phyloP scores from a whole-genome alignment of 2,888 invertebrate species.

The Baronia brevicornis region DNA sequence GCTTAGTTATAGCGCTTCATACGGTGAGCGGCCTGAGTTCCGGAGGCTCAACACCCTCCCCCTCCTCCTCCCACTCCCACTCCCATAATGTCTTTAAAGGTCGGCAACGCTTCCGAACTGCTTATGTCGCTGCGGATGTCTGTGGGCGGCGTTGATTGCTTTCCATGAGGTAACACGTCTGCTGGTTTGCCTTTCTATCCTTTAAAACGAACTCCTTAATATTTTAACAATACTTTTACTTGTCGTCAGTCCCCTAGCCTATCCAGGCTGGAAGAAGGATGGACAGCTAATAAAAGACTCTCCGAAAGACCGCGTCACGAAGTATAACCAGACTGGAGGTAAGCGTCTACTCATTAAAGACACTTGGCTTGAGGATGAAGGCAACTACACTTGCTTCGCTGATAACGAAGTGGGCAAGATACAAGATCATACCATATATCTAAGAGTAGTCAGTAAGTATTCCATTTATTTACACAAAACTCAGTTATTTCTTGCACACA shows the following conservation, averaged over 20 bases:
- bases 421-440: constrained; percentile 36
- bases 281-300: constrained; percentile 37
- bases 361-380: constrained; percentile 39
- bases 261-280: constrained; percentile 51
- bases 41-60: no score
- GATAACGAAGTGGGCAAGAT: constrained; percentile 43
- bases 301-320: constrained; percentile 41
- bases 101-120: no score
- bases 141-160: no score
- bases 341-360: constrained; percentile 50
- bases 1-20: no score
- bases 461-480: no score
- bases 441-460: constrained; percentile 50
- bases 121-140: no score
- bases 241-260: constrained; percentile 42
- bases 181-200: background rate
- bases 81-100: no score
- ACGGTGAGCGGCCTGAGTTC: no score
- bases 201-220: no score
- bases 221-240: background rate
- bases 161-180: no score
- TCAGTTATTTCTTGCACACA: no score
- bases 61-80: no score
- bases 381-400: constrained; percentile 45
- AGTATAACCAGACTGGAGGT: constrained; percentile 50